Conservation (phyloP, 2,888 invertebrate genomes). For the Cheilosia impressa region DNA sequence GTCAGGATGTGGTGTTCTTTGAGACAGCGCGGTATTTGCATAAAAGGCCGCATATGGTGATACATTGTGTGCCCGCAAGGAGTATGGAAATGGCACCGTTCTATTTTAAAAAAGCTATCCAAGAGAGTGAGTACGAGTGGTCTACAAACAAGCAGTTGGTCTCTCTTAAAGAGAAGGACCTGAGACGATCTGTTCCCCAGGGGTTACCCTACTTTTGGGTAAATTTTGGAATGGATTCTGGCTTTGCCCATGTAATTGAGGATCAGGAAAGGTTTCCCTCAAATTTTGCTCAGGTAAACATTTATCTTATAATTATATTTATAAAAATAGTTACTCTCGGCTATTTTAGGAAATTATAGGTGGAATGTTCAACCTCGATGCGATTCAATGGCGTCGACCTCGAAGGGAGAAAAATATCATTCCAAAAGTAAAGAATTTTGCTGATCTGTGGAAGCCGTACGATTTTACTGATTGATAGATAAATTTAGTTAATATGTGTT, state of each 20-base stretch:
- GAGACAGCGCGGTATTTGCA: conserved; percentile 92
- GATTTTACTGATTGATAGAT: conserved; percentile 84
- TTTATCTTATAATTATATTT: too few relatives aligned
- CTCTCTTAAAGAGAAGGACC: conserved; percentile 87
- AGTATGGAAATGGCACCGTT: conserved; percentile 95
- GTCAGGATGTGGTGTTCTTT: conserved; percentile 94
- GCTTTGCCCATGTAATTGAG: conserved; percentile 98
- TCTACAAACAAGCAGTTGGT: conserved; percentile 96
- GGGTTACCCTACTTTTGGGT: conserved; percentile 98
- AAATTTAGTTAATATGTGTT: too few relatives aligned
- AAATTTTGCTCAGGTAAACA: conserved; percentile 93
- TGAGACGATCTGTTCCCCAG: conserved; percentile 93
- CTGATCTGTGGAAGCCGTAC: conserved; percentile 88
- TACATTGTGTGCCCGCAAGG: conserved; percentile 95
- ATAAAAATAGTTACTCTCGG: conserved; percentile 74
- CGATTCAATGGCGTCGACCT: conserved; percentile 93
- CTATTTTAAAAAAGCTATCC: conserved; percentile 98
- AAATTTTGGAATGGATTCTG: conserved; percentile 94
- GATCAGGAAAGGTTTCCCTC: conserved; percentile 93
- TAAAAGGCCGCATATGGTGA: conserved; percentile 91
- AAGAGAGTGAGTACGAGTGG: conserved; percentile 98
- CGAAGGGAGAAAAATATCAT: conserved; percentile 85
- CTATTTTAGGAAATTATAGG: conserved; percentile 92
- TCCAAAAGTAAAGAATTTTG: conserved; percentile 89
- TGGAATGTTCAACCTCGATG: conserved; percentile 96